These are phyloP conservation scores for Harpagus bidentatus DNA, from an alignment of 2,113 vertebrate genomes.

Conservation along the genomic window DNA sequence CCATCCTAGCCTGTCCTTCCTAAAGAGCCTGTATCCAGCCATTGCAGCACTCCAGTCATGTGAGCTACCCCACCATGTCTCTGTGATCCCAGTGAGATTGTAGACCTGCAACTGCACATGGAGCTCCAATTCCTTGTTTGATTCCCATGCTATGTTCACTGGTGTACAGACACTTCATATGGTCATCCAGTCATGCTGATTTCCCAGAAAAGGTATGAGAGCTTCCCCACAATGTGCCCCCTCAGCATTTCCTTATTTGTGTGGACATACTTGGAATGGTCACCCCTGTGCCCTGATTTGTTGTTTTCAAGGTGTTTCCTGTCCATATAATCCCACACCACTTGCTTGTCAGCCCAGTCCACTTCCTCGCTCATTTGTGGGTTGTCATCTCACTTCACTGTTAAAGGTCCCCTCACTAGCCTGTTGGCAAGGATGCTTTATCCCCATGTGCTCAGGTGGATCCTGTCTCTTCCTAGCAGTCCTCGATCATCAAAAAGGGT, in stretches of 20 bases:
- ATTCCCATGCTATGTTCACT: neutral
- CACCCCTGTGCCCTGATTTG: neutral
- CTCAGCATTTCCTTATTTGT: neutral
- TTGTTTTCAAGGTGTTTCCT: neutral
- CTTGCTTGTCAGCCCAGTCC: neutral
- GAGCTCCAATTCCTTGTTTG: neutral
- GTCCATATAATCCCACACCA: neutral
- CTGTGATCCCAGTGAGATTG: neutral
- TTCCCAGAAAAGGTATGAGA: neutral
- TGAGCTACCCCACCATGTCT: neutral
- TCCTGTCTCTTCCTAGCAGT: neutral
- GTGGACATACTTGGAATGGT: neutral
- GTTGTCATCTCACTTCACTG: neutral
- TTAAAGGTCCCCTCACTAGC: neutral
- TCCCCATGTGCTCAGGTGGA: neutral
- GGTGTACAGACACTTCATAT: neutral
- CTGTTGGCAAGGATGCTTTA: neutral
- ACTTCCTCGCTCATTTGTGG: rapidly evolving
- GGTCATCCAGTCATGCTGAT: neutral
- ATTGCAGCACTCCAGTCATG: neutral
- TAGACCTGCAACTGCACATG: neutral
- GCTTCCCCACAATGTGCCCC: neutral
- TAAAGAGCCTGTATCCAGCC: neutral
- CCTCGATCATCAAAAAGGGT: neutral
- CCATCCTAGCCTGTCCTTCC: neutral